Base-by-base conservation (phyloP, 1,140 invertebrate genomes). In the Pteromalus puparum region DNA sequence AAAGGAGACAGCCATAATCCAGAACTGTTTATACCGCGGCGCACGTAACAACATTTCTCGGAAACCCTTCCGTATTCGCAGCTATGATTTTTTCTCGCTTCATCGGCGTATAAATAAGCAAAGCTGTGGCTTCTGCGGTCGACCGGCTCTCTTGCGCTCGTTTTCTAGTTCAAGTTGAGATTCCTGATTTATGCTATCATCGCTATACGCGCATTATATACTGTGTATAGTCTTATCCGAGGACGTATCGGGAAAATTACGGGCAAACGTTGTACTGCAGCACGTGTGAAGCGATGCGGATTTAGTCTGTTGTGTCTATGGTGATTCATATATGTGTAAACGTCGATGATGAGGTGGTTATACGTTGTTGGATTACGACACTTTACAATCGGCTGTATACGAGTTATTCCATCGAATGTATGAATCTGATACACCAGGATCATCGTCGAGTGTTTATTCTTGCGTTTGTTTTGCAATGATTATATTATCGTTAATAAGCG, bases 151-250 rank as follows among this genome's bases (percentile, higher is more conserved):
- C 13, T 30, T n/a, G n/a, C 10, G 0, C 72, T 34, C 48, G 53
- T 79, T 79, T 79, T 79, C 77, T 61, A 79, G 61, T 79, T 79
- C 77, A 68, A 79, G 30, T 79, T 79, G 53, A 68, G 21, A 79
- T 79, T 79, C 77, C 77, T 38, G 13, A 67, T 79, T 79, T 67
- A 68, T 68, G 53, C 30, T 34, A 34, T 78, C 76, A 79, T 68
- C n/a, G 38, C 21, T 24, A 4, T 1, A 34, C 65, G 18, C 5
- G 1, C 65, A 18, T n/a, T n/a, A n/a, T n/a, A n/a, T 26, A 48
- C 46, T 48, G 15, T 15, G 10, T 48, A 48, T 18, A 53, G 18
- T 21, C 5, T 61, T 61, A 61, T 61, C 4, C 53, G 18, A 61
- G 53, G 18, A 61, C 18, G 4, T 61, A 6, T 7, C 53, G 53